These are phyloP conservation scores for Eubucco bourcierii DNA, from an alignment of 2,113 vertebrate genomes.

Conservation along the genomic window DNA sequence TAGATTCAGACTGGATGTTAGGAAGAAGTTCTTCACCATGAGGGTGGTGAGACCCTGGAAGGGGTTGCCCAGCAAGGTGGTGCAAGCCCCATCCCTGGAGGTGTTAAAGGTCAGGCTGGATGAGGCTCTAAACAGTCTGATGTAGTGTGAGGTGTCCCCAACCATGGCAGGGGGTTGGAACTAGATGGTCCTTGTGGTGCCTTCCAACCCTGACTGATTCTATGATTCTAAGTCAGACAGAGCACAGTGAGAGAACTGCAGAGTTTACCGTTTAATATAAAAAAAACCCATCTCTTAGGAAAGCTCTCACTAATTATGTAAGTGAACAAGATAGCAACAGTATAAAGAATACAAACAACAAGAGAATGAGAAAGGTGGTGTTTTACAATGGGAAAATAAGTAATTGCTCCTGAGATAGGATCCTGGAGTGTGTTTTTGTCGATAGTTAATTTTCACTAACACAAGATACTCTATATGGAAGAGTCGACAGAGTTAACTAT, in stretches of 20 bases:
- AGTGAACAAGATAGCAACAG: neutral
- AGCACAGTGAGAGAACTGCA: accelerated
- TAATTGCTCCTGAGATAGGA: neutral
- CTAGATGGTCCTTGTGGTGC: no score
- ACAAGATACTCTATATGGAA: neutral
- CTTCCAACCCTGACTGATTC: no score
- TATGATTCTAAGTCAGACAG: neutral
- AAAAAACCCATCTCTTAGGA: neutral
- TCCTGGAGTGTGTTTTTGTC: neutral
- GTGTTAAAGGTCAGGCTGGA: no score
- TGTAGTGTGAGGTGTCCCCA: no score
- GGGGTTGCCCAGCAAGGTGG: no score
- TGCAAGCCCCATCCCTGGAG: no score
- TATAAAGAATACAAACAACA: neutral
- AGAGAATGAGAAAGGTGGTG: neutral
- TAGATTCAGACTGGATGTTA: no score
- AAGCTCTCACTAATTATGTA: neutral
- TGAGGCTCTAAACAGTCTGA: no score
- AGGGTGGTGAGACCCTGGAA: no score
- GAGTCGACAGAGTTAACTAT: neutral
- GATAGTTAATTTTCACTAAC: neutral
- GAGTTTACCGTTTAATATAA: neutral
- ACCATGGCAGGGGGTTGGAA: no score
- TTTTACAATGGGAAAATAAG: neutral
- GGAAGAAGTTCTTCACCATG: no score